Base-by-base conservation (phyloP, 2,113 vertebrate genomes). In the Etheostoma spectabile region DNA sequence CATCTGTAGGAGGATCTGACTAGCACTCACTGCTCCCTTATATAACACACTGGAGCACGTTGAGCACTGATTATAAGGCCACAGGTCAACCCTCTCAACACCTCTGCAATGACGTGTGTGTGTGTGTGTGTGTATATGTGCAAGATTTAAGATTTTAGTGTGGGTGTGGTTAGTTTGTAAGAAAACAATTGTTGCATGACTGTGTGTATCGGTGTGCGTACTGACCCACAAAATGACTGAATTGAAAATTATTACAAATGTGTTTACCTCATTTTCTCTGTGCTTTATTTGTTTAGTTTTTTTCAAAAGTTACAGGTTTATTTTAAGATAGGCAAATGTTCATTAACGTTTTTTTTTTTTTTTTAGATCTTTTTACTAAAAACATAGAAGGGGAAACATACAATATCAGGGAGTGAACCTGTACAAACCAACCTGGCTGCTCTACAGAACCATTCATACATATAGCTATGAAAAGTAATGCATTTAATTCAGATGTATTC, bases 1-100 rank as follows among this genome's bases (percentile, higher is more conserved):
- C 93, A 89, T 94, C 94, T 92, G 95, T 95, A 95, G 95, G 95
- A 94, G 95, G 95, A 92, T 94, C 90, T 91, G 93, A 94, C 94
- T 88, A 77, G 90, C 93, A 80, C 93, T 93, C 83, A 57, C 86
- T 80, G 87, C 74, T 89, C 88, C 27, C 91, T 96, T 95, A 94
- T 88, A 85, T 94, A 96, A 96, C 92, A 72, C 82, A 87, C 61
- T 79, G 85, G 78, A 88, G 82, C 85, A 78, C 69, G 75, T 42
- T 79, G 83, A 90, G 88, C 85, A 38, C 91, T 87, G 91, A 89
- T 93, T 91, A 89, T 71, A 64, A 87, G 93, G 87, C 84, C 88
- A 88, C 67, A 86, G 94, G 93, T 94, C 93, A 94, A 62, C 85
- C 90, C 90, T 93, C 92, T 92, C 88, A 88, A 92, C 93, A 90